Base-by-base conservation (phyloP, 2,888 invertebrate genomes). In the Pristionchus fissidentatus region DNA sequence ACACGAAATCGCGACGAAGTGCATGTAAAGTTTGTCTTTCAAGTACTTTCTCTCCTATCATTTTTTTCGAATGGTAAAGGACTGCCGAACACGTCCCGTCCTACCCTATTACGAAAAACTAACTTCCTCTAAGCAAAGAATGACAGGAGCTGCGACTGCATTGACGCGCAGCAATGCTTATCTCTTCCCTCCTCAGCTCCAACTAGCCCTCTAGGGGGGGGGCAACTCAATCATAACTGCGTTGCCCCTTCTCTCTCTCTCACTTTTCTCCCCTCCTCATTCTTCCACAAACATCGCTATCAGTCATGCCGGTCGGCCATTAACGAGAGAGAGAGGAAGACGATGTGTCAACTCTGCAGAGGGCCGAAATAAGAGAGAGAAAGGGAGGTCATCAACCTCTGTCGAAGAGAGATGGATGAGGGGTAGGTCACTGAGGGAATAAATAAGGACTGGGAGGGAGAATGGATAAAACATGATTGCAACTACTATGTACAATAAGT, bases 151-250 rank as follows among this genome's bases (percentile, higher is more conserved):
- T 15, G 46, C 7, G 15, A 46, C 7, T 46, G 46, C 46, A 46
- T 46, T 15, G 15, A 46, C 7, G 46, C 7, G 46, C 46, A 46
- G 46, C 46, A 46, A 46, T 46, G 10, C 7, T 15, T 46, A 46
- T 15, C 55, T 55, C 22, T 22, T 55, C 55, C 55, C 7, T 7
- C 15, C 13, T 19, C 55, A 55, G 4, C 15, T 55, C n/a, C 55
- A 22, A 4, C 7, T 60, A 26, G 57, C 29, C 57, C 57, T 60
- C 57, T n/a, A 29, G 57, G 29, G 57, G 15, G 29, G 13, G 10
- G 29, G 57, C 57, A 60, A 60, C 57, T 60, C 57, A 60, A 60
- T 60, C 29, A 60, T 60, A 60, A 29, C 57, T 29, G 10, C 55
- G 10, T 22, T 7, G n/a, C 46, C 46, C 29, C 46, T 35, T 75